Evolutionary conservation across 2,113 vertebrate genomes (phyloP).

Genomic region (human (Homo sapiens)): DNA sequence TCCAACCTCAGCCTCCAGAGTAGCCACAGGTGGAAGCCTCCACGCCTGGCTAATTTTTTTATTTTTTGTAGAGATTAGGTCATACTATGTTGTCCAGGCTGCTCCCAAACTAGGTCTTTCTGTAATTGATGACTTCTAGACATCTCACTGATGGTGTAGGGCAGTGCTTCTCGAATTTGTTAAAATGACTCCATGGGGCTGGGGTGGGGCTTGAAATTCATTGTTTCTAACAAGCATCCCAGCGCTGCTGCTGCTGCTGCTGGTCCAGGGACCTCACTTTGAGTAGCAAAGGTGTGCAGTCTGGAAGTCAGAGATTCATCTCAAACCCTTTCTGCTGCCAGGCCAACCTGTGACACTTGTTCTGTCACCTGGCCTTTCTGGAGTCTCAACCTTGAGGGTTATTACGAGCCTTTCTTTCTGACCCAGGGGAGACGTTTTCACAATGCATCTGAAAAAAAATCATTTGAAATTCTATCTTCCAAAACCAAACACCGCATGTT

Average conservation of each 20-base stretch:
- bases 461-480: not conserved
- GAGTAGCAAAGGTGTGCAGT: not conserved
- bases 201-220: not conserved
- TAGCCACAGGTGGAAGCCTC: no score
- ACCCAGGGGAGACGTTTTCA: not conserved
- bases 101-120: not conserved
- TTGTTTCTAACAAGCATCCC: not conserved
- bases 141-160: rapidly evolving
- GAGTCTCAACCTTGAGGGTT: not conserved
- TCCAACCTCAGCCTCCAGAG: no score
- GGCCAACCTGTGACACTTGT: not conserved
- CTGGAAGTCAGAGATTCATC: not conserved
- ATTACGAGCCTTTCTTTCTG: not conserved
- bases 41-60: no score
- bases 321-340: not conserved
- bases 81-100: no score
- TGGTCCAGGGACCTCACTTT: not conserved
- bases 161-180: not conserved
- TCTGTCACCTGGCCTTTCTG: not conserved
- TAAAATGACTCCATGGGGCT: not conserved
- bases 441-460: not conserved
- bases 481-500: no score
- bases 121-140: not conserved
- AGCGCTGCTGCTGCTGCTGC: no score
- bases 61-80: no score